phyloP scores from a whole-genome alignment of 2,888 invertebrate genomes.

The Elegia similella region DNA sequence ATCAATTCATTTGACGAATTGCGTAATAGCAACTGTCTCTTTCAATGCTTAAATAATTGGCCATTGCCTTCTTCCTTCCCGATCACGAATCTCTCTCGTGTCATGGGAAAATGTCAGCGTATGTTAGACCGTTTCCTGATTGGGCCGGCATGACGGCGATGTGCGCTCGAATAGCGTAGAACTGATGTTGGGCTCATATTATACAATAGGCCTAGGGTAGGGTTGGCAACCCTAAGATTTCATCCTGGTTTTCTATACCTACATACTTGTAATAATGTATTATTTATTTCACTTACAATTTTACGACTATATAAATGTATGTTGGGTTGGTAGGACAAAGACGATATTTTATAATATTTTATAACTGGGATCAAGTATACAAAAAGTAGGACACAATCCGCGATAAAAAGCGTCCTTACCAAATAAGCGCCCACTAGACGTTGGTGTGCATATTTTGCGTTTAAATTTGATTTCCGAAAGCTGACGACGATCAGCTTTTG shows the following conservation, averaged over 20 bases:
- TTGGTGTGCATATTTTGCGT: no score
- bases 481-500: no score
- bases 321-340: no score
- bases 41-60: constrained; percentile 57
- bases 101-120: constrained; percentile 65
- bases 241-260: not conserved
- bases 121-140: constrained; percentile 28
- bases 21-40: constrained; percentile 51
- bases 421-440: no score
- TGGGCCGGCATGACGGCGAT: constrained; percentile 26
- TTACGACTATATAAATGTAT: no score
- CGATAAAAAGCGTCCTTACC: no score
- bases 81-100: constrained; percentile 62
- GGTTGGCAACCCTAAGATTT: not conserved
- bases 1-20: constrained; percentile 39
- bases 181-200: constrained; percentile 20
- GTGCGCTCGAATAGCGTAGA: constrained; percentile 36
- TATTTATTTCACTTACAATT: no score
- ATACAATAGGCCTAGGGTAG: not conserved
- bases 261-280: no score
- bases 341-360: no score
- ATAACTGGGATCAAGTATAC: no score
- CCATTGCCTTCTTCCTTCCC: constrained; percentile 59
- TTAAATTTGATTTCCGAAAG: no score
- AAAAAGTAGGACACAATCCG: no score